Conservation (phyloP, 2,888 invertebrate species). For the Rhorus exstirpatorius region DNA sequence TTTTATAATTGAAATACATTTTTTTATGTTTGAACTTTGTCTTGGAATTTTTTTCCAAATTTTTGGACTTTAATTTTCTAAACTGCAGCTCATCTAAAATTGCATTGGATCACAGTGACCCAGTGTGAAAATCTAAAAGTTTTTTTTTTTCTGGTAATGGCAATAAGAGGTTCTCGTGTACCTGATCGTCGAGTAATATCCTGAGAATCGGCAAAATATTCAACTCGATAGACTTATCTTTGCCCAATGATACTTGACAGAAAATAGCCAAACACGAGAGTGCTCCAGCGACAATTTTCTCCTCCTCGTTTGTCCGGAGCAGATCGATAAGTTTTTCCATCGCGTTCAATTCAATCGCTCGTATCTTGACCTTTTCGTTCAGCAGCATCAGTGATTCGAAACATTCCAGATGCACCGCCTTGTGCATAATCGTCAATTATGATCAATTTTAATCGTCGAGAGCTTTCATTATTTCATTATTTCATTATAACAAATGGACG, state of each 20-base stretch:
- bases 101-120: background rate
- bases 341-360: constrained; percentile 82
- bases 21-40: too few relatives aligned
- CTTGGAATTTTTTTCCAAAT: too few relatives aligned
- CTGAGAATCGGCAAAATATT: constrained; percentile 81
- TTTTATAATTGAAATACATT: too few relatives aligned
- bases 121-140: too few relatives aligned
- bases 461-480: constrained; percentile 10
- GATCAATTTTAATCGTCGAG: constrained; percentile 18
- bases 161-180: constrained; percentile 70
- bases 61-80: background rate
- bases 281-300: constrained; percentile 77
- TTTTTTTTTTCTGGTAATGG: too few relatives aligned
- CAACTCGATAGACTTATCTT: constrained; percentile 82
- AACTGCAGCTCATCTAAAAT: too few relatives aligned
- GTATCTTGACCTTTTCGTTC: constrained; percentile 80
- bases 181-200: constrained; percentile 81
- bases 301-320: constrained; percentile 75
- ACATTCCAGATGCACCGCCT: constrained; percentile 82
- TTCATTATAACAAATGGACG: constrained; percentile 7
- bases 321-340: constrained; percentile 81
- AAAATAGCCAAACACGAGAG: constrained; percentile 82
- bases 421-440: constrained; percentile 32
- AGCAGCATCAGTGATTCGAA: constrained; percentile 83
- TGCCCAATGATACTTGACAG: constrained; percentile 81